Evolutionary conservation across 2,797 vertebrate species (phyloP), one percentile per base, ranked within the genome.

Genomic region (Ara ararauna): DNA sequence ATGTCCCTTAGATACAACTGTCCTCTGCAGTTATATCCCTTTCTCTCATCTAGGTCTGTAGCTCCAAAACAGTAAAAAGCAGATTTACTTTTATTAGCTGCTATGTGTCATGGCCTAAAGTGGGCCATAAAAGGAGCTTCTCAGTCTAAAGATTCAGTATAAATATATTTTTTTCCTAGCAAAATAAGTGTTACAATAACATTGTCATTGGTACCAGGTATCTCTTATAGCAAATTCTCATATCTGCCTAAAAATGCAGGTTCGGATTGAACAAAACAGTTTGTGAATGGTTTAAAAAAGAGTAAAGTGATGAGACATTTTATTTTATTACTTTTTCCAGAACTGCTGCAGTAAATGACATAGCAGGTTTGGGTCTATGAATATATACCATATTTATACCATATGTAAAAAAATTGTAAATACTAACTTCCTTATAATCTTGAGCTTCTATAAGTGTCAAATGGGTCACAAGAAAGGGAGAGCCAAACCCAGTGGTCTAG

Each of bases 31-130:
- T 75, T 65, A 21, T 17, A 60, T 32, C 30, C 6, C 8, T 62
- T 79, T 85, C 40, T 78, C 3, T 58, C 72, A 54, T 24, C 74
- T 3, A 23, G 13, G 36, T 44, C 50, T 82, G 26, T 56, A 73
- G 26, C 51, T 80, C 24, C 44, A 87, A 86, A 95, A 40, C 9
- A 78, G 27, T 76, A 62, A 90, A 96, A 91, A 75, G 5, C 8
- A 82, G 44, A 87, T 92, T 86, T 86, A 66, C 6, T 83, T 80
- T 75, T 62, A 58, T 66, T 56, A 91, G n/a, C 3, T 2, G 3
- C 47, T 36, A 5, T 24, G 17, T 85, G 23, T 90, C 47, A 66
- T 48, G 44, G n/a, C 16, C 32, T 40, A 64, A 92, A 92, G 8
- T 27, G 20, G 30, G 45, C 29, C 14, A 45, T 85, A 77, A 80